Evolutionary conservation across 23 tunicate genomes (phyloP).

Genomic region (Halocynthia aurantium): DNA sequence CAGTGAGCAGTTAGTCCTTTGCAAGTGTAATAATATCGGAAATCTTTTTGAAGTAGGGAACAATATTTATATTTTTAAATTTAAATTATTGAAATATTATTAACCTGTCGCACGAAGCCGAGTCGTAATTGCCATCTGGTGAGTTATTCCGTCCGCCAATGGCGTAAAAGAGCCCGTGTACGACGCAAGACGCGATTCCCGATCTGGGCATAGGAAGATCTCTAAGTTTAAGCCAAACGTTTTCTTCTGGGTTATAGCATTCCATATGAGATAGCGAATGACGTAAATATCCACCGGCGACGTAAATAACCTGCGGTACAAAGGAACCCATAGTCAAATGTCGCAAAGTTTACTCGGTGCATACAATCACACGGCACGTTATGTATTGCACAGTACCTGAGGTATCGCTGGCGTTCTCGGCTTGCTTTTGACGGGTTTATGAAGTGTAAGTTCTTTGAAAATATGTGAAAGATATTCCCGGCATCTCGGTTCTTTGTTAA

Average conservation of each 20-base stretch:
- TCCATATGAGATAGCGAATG: slow-evolving; percentile 76
- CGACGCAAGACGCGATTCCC: slow-evolving; percentile 86
- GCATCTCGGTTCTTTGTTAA: slow-evolving; percentile 67
- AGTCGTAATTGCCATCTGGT: slow-evolving; percentile 62
- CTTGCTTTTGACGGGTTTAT: slow-evolving; percentile 65
- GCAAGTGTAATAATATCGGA: not conserved
- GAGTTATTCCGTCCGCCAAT: slow-evolving; percentile 85
- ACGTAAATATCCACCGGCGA: slow-evolving; percentile 90
- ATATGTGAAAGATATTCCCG: slow-evolving; percentile 59
- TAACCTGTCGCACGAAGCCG: slow-evolving; percentile 84
- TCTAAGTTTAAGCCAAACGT: slow-evolving; percentile 52
- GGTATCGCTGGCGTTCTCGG: slow-evolving; percentile 75
- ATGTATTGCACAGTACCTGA: slow-evolving; percentile 35
- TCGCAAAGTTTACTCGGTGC: not conserved
- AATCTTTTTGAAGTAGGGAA: not conserved
- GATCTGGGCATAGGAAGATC: slow-evolving; percentile 80
- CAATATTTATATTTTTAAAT: not conserved
- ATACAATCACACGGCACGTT: not conserved
- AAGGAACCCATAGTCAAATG: not conserved
- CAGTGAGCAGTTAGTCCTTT: not conserved
- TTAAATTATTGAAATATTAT: not conserved
- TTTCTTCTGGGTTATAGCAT: slow-evolving; percentile 71
- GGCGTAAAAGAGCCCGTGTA: slow-evolving; percentile 79
- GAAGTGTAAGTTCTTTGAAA: slow-evolving; percentile 72
- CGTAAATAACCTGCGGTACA: slow-evolving; percentile 63